Percentiles rank a stretch among this genome's conserved stretches.
These are phyloP conservation scores for Macaca mulatta DNA, from an alignment of 2,113 vertebrate species.

Conservation along the genomic window DNA sequence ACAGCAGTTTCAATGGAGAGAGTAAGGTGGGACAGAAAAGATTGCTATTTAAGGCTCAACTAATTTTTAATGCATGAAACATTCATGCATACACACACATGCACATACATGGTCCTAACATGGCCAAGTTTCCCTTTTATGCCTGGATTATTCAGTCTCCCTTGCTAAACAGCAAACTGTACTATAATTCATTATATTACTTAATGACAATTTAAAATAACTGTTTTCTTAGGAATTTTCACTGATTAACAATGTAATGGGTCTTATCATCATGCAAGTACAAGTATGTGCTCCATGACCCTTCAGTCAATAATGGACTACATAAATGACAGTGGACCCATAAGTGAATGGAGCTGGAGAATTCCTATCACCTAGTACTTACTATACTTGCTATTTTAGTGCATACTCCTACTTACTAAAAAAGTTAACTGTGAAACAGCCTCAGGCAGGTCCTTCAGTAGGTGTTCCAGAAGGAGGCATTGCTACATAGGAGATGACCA, in stretches of 20 bases:
- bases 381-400: neutral
- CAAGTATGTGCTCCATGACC: neutral
- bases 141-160: neutral
- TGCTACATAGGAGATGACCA: neutral
- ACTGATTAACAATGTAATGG: neutral
- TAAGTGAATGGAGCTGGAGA: neutral
- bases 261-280: neutral
- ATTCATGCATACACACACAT: accelerated
- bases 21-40: neutral
- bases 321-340: neutral
- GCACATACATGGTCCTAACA: neutral
- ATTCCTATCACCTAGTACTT: neutral
- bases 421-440: neutral
- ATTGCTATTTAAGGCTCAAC: neutral
- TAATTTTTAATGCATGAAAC: neutral
- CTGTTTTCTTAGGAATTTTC: neutral
- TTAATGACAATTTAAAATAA: neutral
- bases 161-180: neutral
- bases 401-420: neutral
- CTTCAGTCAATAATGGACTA: neutral
- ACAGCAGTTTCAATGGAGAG: neutral
- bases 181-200: neutral
- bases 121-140: neutral
- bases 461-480: neutral
- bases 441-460: neutral